Base-by-base conservation (phyloP, 2,888 invertebrate species). In the Argyresthia goedartella region DNA sequence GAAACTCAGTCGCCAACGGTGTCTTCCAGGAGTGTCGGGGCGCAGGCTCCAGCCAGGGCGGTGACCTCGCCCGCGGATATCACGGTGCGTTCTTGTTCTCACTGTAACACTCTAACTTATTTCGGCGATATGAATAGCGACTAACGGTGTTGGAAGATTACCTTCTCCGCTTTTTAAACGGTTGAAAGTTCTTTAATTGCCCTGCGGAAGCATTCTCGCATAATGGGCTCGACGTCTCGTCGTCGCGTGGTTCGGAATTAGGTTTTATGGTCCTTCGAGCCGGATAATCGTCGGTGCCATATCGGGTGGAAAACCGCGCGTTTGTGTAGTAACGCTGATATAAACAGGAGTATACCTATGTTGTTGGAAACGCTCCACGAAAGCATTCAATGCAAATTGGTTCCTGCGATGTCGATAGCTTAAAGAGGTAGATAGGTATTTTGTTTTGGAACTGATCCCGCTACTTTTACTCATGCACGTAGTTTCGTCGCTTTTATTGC, bases 31-130 rank as follows among this genome's bases (percentile, higher is more conserved):
- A 33, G 14, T 11, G 9, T n/a, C 51, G 35, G 11, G 35, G 9
- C 46, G 14, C 39, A 16, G 45, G 36, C 34, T 44, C 36, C 60
- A 67, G 65, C 25, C 25, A 25, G 76, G 71, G 68, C 80, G 69
- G 60, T 75, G 76, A 78, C 80, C 76, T 72, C 67, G 54, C 44
- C 51, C 10, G 53, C 39, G 34, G 49, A 42, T 50, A 50, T 50
- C 50, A 50, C 50, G 50, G 50, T 50, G 42, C 14, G 50, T 33
- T n/a, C 48, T 33, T 46, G 33, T 39, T n/a, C 7, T 36, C 39
- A 49, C 39, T 41, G 39, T 39, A 49, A 49, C 39, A 41, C 41
- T 48, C 36, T 35, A 49, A 16, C 41, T 35, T 50, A 25, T 50
- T 50, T 50, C 50, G 43, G 51, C 39, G 51, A 53, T 58, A 55